Evolutionary conservation across 2,113 vertebrate genomes (phyloP).

Genomic region (Melanocharis versteri): DNA sequence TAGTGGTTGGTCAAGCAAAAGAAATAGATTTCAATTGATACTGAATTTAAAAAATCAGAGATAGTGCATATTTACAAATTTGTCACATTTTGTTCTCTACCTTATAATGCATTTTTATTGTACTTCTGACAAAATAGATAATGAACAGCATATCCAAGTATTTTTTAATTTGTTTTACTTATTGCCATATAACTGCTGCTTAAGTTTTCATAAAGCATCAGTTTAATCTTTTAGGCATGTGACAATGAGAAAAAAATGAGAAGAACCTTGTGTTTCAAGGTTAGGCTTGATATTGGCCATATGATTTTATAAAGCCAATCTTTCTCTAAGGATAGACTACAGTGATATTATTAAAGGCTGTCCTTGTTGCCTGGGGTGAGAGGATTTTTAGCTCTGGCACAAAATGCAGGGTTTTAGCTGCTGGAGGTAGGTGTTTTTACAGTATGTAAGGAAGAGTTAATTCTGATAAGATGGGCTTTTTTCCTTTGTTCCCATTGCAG

Average conservation of each 20-base stretch:
- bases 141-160: background rate
- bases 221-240: background rate
- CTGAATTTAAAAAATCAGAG: background rate
- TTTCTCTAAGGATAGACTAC: background rate
- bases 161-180: background rate
- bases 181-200: background rate
- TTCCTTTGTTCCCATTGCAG: background rate
- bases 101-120: background rate
- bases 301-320: background rate
- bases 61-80: background rate
- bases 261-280: background rate
- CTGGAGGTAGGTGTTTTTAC: background rate
- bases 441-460: background rate
- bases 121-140: background rate
- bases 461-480: background rate
- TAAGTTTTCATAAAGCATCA: background rate
- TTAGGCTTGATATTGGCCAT: background rate
- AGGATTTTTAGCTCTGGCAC: background rate
- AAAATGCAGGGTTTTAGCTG: background rate
- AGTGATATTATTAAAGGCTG: background rate
- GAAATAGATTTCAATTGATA: background rate
- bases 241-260: background rate
- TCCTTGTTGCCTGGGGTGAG: background rate
- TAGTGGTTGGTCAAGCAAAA: background rate
- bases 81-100: background rate